phyloP scores from a whole-genome alignment of 2,113 vertebrate species.

The Perca schrenkii region DNA sequence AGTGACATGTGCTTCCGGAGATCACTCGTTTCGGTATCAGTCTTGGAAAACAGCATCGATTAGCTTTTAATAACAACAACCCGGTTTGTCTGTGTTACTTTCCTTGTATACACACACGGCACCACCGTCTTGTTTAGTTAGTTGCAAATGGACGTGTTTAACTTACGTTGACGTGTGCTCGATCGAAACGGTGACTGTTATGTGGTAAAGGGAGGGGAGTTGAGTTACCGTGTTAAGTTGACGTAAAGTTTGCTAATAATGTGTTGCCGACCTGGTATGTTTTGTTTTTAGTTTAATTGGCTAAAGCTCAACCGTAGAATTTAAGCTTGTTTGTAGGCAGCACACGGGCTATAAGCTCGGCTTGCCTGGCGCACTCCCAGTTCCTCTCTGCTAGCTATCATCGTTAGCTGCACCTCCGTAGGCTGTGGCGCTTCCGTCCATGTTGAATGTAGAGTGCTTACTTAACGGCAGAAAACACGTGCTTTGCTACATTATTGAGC shows the following conservation, averaged over 20 bases:
- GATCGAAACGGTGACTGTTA: background rate
- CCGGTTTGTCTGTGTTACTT: accelerated
- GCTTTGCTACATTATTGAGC: conserved; percentile 75
- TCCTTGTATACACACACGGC: background rate
- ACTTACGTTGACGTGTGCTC: conserved; percentile 7
- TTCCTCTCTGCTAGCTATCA: conserved; percentile 46
- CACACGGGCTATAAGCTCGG: conserved; percentile 25
- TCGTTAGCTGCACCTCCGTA: conserved; percentile 41
- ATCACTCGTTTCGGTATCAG: conserved; percentile 62
- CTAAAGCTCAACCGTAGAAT: background rate
- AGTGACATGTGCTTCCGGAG: conserved; percentile 82
- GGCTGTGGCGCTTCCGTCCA: conserved; percentile 51
- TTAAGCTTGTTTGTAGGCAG: conserved; percentile 32
- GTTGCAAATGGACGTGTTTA: conserved; percentile 20
- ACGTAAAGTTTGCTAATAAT: background rate
- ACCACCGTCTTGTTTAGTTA: background rate
- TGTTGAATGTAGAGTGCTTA: conserved; percentile 66
- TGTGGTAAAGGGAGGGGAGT: conserved; percentile 8
- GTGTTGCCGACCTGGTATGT: no score
- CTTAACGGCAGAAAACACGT: conserved; percentile 73
- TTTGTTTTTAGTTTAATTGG: background rate
- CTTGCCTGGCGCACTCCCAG: background rate
- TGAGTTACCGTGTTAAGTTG: background rate
- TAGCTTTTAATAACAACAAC: no score
- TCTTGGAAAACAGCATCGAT: conserved; percentile 22